Evolutionary conservation across 2,888 invertebrate genomes (phyloP), one percentile per base, ranked within the genome.

Genomic region (Trissonchulus latispiculum): DNA sequence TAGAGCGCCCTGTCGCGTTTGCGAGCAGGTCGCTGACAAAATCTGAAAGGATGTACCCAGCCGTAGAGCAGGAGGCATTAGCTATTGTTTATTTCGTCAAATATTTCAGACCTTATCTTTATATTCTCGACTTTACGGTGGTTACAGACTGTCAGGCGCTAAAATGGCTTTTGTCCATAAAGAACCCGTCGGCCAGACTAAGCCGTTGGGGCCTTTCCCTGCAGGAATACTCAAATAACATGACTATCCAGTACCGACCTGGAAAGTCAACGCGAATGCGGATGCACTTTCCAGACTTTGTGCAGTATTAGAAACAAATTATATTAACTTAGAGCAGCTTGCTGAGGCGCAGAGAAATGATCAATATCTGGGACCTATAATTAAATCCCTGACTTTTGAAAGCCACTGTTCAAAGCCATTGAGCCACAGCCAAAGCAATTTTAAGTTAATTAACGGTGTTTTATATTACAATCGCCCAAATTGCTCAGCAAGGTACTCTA

Each of bases 171-270:
- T 18, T 84, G 75, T 76, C 78, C 0, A 59, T 84, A 1, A 84
- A 84, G 74, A 79, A 84, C 2, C 83, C 83, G 0, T 79, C 80
- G 28, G 84, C 84, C 18, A 74, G 85, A 36, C 75, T 86, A 0
- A 83, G 83, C 0, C 73, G 86, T 61, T 86, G 85, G 86, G 81
- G 83, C 0, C 70, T 86, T n/a, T 76, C 79, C n/a, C 73, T 86
- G 0, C 83, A 84, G 73, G 75, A 78, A 0, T 84, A 79, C 73
- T 79, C 85, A 64, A 48, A 48, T 23, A 8, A 15, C 8, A 71
- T 85, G 0, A 76, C 78, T 0, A 79, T 85, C 2, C 75, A 79
- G 0, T 84, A 86, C 74, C 79, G 81, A 1, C 83, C 83, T 0
- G 85, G 85, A 1, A 79, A 77, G 64, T 74, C 75, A 84, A 85